A percentile compares a stretch with the other conserved stretches of the same genome.
Conservation (phyloP, 2,113 vertebrate species). For the Heliornis fulica region DNA sequence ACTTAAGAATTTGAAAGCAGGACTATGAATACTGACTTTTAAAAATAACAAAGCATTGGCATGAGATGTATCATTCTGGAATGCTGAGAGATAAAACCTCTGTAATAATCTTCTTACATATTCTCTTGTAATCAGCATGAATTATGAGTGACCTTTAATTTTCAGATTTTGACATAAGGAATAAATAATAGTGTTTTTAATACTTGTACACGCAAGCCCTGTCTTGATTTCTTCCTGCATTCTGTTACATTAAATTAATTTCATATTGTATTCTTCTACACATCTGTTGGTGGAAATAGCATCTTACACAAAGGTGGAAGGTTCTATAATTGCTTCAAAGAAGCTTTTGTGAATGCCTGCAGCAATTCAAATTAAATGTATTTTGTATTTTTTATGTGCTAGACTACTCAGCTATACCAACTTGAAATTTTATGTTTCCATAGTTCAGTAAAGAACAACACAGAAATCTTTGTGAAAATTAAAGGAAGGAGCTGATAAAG, state of each 20-base stretch:
- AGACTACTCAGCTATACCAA: not conserved
- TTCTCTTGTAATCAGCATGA: not conserved
- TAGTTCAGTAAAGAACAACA: not conserved
- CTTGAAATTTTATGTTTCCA: not conserved
- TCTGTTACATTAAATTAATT: not conserved
- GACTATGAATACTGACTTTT: not conserved
- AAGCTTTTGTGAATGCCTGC: not conserved
- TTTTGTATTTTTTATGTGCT: not conserved
- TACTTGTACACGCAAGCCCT: not conserved
- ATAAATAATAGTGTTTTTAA: not conserved
- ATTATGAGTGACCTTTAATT: not conserved
- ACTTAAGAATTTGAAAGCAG: not conserved
- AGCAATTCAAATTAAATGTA: not conserved
- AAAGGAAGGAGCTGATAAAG: not conserved
- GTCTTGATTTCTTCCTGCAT: not conserved
- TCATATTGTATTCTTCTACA: not conserved
- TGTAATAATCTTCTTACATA: not conserved
- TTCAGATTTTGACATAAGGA: not conserved
- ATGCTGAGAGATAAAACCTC: not conserved
- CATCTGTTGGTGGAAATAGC: not conserved
- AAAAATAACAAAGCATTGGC: not conserved
- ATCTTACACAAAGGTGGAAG: not conserved
- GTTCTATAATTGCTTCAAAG: not conserved
- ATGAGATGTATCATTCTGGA: not conserved
- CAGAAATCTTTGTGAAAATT: not conserved